Evolutionary conservation across 2,797 vertebrate species (phyloP).

Genomic region (Craterocephalus amniculus): DNA sequence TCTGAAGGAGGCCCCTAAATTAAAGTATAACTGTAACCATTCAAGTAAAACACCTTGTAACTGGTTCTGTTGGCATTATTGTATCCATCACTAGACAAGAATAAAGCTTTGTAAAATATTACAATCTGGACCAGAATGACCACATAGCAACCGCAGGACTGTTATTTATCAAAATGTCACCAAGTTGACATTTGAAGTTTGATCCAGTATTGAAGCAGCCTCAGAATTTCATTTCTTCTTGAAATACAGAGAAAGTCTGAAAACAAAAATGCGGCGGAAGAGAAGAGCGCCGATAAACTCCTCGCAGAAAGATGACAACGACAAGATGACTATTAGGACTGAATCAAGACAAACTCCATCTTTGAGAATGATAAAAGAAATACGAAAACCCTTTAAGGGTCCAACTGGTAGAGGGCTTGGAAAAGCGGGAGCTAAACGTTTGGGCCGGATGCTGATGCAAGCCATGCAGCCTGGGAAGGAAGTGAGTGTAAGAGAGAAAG

Average conservation of each 20-base stretch:
- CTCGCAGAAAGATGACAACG: not conserved
- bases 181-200: not conserved
- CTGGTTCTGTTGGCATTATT: not conserved
- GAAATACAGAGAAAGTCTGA: not conserved
- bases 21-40: not conserved
- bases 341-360: not conserved
- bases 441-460: conserved; percentile 42
- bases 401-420: conserved; percentile 41
- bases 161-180: conserved; percentile 20
- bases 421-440: conserved; percentile 54
- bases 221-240: not conserved
- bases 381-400: not conserved
- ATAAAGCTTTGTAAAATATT: not conserved
- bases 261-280: conserved; percentile 14
- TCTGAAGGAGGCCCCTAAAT: not conserved
- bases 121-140: not conserved
- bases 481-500: not conserved
- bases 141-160: conserved; percentile 9
- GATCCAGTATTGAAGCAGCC: not conserved
- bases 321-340: accelerated
- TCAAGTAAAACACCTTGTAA: not conserved
- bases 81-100: not conserved
- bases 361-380: not conserved
- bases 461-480: conserved; percentile 13
- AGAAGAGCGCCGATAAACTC: not conserved